A percentile compares a stretch with the other conserved stretches of the same genome.
These are phyloP conservation scores for Strigamia crassipes DNA, from an alignment of 2,888 invertebrate species.

Conservation along the genomic window DNA sequence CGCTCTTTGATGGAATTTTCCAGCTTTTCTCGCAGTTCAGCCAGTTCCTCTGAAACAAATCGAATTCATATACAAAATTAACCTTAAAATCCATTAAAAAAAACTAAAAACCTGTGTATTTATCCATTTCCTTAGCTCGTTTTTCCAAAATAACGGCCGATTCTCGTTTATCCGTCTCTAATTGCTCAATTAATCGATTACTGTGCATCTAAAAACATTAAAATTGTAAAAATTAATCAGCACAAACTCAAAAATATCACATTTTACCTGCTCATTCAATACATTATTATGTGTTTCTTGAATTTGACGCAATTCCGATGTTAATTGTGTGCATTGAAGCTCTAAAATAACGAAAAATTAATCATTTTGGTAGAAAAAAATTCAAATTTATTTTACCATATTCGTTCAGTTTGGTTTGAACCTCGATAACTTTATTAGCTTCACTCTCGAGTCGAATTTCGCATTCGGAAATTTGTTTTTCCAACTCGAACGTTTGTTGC, in stretches of 20 bases:
- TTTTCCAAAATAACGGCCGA: conserved; percentile 45
- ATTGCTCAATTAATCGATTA: conserved; percentile 32
- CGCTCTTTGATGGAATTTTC: conserved; percentile 76
- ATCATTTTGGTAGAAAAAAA: neutral
- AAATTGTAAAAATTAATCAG: neutral
- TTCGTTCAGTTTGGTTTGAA: conserved; percentile 22
- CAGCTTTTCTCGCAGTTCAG: conserved; percentile 73
- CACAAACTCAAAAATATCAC: neutral
- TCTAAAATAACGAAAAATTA: neutral
- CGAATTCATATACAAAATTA: neutral
- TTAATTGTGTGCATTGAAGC: neutral
- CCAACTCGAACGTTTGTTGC: conserved; percentile 58
- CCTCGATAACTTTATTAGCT: neutral
- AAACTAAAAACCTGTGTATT: conserved; percentile 55
- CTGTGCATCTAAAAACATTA: neutral
- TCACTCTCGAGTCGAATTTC: conserved; percentile 55
- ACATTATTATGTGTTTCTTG: neutral
- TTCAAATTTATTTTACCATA: no score
- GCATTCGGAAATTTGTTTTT: conserved; percentile 55
- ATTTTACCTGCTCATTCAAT: neutral
- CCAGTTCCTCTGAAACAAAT: conserved; percentile 70
- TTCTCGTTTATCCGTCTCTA: conserved; percentile 45
- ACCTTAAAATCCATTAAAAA: neutral
- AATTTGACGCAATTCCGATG: neutral
- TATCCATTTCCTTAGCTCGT: conserved; percentile 72